phyloP scores from a whole-genome alignment of 2,888 invertebrate genomes.

The Petrophora chlorosata region DNA sequence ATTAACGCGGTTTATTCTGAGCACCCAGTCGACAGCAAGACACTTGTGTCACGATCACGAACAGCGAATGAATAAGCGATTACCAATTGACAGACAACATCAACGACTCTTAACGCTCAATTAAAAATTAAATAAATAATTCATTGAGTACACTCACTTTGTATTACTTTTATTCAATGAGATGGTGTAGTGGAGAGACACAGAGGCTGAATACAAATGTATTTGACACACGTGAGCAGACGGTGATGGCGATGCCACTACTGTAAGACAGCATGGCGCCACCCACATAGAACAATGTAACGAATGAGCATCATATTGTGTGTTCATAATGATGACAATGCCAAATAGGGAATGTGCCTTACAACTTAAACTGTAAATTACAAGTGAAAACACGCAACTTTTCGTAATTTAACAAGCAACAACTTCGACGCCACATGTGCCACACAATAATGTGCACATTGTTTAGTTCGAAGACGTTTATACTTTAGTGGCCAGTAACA shows the following conservation, averaged over 20 bases:
- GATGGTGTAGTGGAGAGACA: conserved; percentile 51
- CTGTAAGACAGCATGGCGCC: conserved; percentile 67
- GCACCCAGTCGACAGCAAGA: conserved; percentile 34
- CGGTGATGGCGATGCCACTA: conserved; percentile 33
- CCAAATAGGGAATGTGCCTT: neutral
- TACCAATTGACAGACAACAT: conserved; percentile 47
- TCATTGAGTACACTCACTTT: conserved; percentile 51
- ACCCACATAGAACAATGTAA: conserved; percentile 26
- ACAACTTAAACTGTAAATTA: too few relatives aligned
- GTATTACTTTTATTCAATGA: conserved; percentile 64
- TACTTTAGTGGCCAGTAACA: conserved; percentile 43
- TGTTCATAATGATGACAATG: conserved; percentile 3
- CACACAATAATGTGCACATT: neutral
- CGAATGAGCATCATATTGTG: neutral
- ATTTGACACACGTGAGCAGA: conserved; percentile 51
- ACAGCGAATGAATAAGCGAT: conserved; percentile 49
- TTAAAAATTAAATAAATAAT: conserved; percentile 67
- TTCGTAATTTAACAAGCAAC: neutral
- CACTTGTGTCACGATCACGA: conserved; percentile 45
- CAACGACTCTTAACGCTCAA: conserved; percentile 54
- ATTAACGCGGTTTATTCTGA: conserved; percentile 38
- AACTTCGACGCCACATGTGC: neutral
- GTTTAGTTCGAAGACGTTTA: neutral
- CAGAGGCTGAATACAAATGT: conserved; percentile 66
- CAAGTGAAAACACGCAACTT: neutral